Evolutionary conservation across 2,113 vertebrate genomes (phyloP).

Genomic region (Calidris pugnax): DNA sequence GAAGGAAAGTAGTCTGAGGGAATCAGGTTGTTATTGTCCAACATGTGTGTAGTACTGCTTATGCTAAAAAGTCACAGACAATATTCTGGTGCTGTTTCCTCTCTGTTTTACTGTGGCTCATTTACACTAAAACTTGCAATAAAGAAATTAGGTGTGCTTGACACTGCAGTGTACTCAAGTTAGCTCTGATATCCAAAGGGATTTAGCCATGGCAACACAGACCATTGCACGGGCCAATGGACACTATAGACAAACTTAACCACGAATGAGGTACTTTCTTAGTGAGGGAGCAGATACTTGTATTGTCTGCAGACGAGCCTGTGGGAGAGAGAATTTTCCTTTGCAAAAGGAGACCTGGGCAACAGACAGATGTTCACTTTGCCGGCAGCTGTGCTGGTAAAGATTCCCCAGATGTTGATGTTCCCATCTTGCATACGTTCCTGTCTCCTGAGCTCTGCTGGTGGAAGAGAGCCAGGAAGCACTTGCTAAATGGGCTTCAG

Average conservation of each 20-base stretch:
- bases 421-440: not conserved
- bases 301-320: not conserved
- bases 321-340: not conserved
- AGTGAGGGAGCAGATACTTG: not conserved
- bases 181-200: not conserved
- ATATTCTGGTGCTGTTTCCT: not conserved
- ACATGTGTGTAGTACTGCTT: not conserved
- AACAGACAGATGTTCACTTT: conserved; percentile 4
- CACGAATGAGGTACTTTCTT: not conserved
- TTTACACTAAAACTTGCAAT: not conserved
- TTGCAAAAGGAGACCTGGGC: not conserved
- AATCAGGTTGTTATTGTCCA: not conserved
- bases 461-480: conserved; percentile 1
- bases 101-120: not conserved
- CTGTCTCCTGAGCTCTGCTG: not conserved
- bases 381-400: not conserved
- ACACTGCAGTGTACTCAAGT: not conserved
- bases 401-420: not conserved
- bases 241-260: not conserved
- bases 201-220: not conserved
- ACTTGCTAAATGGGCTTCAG: not conserved
- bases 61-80: not conserved
- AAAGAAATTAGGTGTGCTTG: not conserved
- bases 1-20: not conserved
- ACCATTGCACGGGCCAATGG: not conserved